A percentile compares a stretch with the other conserved stretches of the same genome.
phyloP scores from a whole-genome alignment of 1,140 invertebrate species.

The Macrosteles quadrilineatus region DNA sequence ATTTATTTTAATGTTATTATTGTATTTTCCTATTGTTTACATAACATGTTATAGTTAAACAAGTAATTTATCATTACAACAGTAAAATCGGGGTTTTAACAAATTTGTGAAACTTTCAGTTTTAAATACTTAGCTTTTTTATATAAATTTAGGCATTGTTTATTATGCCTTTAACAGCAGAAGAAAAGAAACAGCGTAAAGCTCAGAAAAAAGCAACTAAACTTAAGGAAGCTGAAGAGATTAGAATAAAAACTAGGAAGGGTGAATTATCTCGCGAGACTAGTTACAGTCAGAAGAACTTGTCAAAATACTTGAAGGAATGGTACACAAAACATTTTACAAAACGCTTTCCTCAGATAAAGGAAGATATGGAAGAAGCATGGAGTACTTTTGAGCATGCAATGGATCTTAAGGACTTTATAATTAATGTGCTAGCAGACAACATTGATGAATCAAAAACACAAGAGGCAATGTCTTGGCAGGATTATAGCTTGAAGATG shows the following conservation, averaged over 20 bases:
- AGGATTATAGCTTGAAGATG: not conserved
- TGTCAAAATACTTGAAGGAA: not conserved
- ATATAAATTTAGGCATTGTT: too few species aligned
- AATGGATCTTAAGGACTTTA: slow-evolving; percentile 7
- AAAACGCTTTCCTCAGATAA: not conserved
- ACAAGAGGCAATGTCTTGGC: slow-evolving; percentile 20
- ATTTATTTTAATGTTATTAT: too few species aligned
- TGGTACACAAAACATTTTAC: not conserved
- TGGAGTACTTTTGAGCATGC: slow-evolving; percentile 8
- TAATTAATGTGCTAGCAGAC: not conserved
- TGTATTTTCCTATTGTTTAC: too few species aligned
- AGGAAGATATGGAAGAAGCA: slow-evolving; percentile 7
- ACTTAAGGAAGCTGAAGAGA: slow-evolving; percentile 7
- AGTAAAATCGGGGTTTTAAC: too few species aligned
- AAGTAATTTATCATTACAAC: too few species aligned
- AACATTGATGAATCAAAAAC: slow-evolving; percentile 1
- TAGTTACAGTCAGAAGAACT: not conserved
- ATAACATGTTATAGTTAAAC: too few species aligned
- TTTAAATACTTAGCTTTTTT: too few species aligned
- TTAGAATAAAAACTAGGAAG: slow-evolving; percentile 17
- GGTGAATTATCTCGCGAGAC: not conserved
- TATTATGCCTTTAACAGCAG: slow-evolving; percentile 4
- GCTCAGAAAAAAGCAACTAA: slow-evolving; percentile 13
- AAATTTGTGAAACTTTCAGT: too few species aligned
- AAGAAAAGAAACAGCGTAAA: slow-evolving; percentile 21